These are phyloP conservation scores for Scaptomyza cyrtandrae DNA, from an alignment of 2,888 invertebrate genomes.

Conservation along the genomic window DNA sequence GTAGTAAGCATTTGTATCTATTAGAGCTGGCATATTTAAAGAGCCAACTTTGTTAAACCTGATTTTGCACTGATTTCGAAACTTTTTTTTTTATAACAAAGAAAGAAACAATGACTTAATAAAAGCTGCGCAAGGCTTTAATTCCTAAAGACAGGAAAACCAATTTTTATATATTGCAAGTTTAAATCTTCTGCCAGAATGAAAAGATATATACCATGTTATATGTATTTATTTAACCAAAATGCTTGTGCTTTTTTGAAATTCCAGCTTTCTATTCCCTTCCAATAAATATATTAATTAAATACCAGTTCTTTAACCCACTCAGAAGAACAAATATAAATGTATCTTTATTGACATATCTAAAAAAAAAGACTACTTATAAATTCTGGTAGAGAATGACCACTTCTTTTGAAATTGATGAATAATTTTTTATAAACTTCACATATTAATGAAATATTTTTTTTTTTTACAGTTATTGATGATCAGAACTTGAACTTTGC, in stretches of 20 bases:
- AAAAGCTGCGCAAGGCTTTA: not conserved
- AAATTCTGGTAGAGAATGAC: constrained; percentile 64
- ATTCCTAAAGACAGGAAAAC: too few relatives aligned
- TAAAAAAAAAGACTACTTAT: constrained; percentile 68
- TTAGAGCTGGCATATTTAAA: not conserved
- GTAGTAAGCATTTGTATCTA: not conserved
- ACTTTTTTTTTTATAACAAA: not conserved
- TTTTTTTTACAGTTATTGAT: constrained; percentile 46
- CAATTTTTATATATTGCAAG: too few relatives aligned
- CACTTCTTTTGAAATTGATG: too few relatives aligned
- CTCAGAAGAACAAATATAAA: constrained; percentile 82
- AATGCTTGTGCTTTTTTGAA: too few relatives aligned
- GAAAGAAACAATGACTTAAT: not conserved
- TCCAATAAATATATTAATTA: not conserved
- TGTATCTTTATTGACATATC: constrained; percentile 75
- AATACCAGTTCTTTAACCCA: constrained; percentile 68
- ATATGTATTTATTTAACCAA: too few relatives aligned
- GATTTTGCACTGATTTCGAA: not conserved
- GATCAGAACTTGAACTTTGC: constrained; percentile 65
- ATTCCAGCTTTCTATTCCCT: not conserved
- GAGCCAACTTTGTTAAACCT: not conserved
- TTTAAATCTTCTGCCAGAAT: too few relatives aligned
- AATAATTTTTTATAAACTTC: constrained; percentile 34
- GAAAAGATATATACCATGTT: too few relatives aligned
- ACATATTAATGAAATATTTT: not conserved